These are phyloP conservation scores for Lasiurus borealis DNA, from an alignment of 2,113 vertebrate genomes.

Conservation along the genomic window DNA sequence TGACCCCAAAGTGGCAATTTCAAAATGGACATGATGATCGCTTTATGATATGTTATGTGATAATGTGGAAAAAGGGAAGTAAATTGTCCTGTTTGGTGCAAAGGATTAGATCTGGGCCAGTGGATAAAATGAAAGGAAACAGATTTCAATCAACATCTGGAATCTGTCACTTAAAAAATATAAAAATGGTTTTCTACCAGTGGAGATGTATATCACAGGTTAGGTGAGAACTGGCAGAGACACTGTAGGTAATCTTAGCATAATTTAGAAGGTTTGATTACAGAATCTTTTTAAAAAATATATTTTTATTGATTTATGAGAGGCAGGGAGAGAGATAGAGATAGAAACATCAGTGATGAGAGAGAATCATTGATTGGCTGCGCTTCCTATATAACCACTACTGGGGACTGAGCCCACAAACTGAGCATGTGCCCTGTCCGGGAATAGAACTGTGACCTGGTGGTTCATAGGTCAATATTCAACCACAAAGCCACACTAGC, in stretches of 20 bases:
- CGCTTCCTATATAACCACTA: too few species aligned
- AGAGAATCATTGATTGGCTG: too few species aligned
- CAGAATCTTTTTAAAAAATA: not conserved
- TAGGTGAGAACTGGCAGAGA: not conserved
- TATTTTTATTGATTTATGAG: too few species aligned
- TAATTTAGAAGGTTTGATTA: slow-evolving; percentile 57
- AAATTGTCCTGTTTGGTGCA: slow-evolving; percentile 7
- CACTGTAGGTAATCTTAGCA: not conserved
- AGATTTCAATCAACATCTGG: not conserved
- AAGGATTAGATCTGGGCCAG: not conserved
- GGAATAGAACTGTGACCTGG: too few species aligned
- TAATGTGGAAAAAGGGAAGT: not conserved
- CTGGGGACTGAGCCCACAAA: too few species aligned
- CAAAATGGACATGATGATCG: not conserved
- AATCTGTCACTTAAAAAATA: not conserved
- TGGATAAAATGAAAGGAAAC: slow-evolving; percentile 36
- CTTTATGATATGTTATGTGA: slow-evolving; percentile 14
- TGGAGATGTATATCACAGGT: not conserved
- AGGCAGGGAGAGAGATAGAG: too few species aligned
- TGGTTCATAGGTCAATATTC: too few species aligned
- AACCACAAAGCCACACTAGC: too few species aligned
- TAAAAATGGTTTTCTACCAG: not conserved
- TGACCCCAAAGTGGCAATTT: not conserved
- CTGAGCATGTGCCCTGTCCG: too few species aligned
- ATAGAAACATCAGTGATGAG: too few species aligned